Conservation (phyloP, 1,140 invertebrate genomes). For the Eriocheir sinensis region DNA sequence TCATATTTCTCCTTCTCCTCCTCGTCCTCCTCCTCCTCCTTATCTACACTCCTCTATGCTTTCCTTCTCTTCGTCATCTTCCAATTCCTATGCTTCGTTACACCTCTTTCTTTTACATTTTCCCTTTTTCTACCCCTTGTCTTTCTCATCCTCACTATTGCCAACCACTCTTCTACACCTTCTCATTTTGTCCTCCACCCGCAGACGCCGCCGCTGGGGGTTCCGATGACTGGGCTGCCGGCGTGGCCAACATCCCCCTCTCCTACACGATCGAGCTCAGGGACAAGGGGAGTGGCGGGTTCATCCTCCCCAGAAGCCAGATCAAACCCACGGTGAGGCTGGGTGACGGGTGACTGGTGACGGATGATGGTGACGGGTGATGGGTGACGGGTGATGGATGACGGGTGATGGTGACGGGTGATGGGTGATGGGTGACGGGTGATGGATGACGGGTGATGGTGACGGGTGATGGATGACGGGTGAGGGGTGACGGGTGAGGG, state of each 20-base stretch:
- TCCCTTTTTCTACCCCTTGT: neutral
- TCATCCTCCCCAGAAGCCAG: neutral
- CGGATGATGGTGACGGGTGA: no score
- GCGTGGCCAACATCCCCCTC: neutral
- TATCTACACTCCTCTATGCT: neutral
- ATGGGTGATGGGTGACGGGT: no score
- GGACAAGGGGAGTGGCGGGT: neutral
- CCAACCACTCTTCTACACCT: neutral
- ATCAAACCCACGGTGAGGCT: neutral
- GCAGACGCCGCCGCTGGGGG: neutral
- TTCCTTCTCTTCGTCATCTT: neutral
- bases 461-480: no score
- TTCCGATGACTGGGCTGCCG: neutral
- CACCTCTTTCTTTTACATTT: neutral
- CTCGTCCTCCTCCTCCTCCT: neutral
- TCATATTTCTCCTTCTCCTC: neutral
- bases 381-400: no score
- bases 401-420: no score
- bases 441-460: no score
- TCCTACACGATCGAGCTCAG: neutral
- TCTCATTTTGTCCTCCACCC: neutral
- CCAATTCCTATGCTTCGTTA: neutral
- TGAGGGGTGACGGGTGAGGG: no score
- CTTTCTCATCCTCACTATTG: neutral
- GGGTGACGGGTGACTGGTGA: no score